Percentiles rank a stretch among this genome's conserved stretches.
phyloP scores from a whole-genome alignment of 2,888 invertebrate species.

The Thysanoteuthis rhombus region DNA sequence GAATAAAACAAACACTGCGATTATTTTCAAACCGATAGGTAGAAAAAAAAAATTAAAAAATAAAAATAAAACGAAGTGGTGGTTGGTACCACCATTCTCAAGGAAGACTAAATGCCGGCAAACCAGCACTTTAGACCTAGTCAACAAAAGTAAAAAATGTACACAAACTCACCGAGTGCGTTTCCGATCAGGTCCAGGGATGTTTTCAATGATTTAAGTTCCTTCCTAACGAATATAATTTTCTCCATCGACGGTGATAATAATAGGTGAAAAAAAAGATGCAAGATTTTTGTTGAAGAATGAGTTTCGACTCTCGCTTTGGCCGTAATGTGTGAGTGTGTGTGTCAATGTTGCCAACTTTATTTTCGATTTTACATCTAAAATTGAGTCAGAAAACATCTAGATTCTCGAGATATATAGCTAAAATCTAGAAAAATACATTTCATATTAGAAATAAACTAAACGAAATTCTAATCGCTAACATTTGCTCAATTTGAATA shows the following conservation, averaged over 20 bases:
- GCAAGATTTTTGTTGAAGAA: background rate
- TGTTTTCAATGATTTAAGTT: constrained; percentile 21
- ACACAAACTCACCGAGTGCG: constrained; percentile 23
- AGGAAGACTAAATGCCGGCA: background rate
- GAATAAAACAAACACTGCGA: too few species aligned
- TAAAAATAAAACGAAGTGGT: background rate
- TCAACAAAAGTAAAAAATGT: background rate
- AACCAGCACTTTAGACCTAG: background rate
- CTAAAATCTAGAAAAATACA: too few species aligned
- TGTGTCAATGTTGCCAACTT: too few species aligned
- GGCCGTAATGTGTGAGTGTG: background rate
- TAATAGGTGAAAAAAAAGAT: background rate
- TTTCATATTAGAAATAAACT: too few species aligned
- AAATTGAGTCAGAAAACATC: too few species aligned
- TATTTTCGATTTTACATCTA: too few species aligned
- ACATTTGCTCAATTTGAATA: too few species aligned
- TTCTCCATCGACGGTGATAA: constrained; percentile 30
- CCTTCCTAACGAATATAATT: constrained; percentile 23
- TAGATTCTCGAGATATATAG: too few species aligned
- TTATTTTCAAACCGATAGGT: too few species aligned
- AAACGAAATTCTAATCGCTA: too few species aligned
- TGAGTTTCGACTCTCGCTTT: background rate
- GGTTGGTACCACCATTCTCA: background rate
- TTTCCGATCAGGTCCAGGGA: constrained; percentile 27
- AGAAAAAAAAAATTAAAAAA: too few species aligned